Conservation (phyloP, 1,140 invertebrate genomes). For the Coboldia fuscipes region DNA sequence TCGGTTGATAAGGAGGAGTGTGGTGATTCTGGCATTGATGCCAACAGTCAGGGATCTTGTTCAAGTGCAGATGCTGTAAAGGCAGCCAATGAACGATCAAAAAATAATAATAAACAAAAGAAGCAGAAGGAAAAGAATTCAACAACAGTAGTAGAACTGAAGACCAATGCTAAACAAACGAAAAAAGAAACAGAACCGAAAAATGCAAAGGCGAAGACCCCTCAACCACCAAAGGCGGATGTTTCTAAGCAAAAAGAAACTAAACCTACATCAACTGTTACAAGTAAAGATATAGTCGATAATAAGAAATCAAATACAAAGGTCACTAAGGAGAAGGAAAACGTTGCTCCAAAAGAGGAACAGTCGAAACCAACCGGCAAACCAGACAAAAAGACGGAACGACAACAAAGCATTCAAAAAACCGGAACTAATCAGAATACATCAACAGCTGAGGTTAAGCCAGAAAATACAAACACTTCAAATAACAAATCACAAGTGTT, state of each 20-base stretch:
- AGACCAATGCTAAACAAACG: neutral
- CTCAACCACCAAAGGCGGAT: neutral
- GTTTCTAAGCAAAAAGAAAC: neutral
- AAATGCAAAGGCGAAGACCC: neutral
- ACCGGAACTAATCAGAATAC: neutral
- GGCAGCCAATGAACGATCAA: conserved; percentile 19
- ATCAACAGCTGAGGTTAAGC: conserved; percentile 2
- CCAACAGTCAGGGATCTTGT: conserved; percentile 64
- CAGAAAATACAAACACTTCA: neutral
- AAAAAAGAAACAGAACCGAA: neutral
- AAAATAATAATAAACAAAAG: conserved; percentile 54
- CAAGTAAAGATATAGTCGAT: neutral
- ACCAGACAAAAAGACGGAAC: conserved; percentile 2
- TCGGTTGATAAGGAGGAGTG: conserved; percentile 45
- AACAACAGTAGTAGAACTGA: neutral
- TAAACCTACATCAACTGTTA: conserved; percentile 7
- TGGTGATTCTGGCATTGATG: conserved; percentile 72
- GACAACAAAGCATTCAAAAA: conserved; percentile 1
- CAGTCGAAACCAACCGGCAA: conserved; percentile 1
- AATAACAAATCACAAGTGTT: neutral
- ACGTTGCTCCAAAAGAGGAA: conserved; percentile 19
- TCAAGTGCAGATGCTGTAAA: conserved; percentile 50
- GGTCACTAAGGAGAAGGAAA: conserved; percentile 14
- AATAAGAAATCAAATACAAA: neutral
- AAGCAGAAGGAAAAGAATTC: conserved; percentile 36